Conservation (phyloP, 2,888 invertebrate species). For the Caenorhabditis sp. region DNA sequence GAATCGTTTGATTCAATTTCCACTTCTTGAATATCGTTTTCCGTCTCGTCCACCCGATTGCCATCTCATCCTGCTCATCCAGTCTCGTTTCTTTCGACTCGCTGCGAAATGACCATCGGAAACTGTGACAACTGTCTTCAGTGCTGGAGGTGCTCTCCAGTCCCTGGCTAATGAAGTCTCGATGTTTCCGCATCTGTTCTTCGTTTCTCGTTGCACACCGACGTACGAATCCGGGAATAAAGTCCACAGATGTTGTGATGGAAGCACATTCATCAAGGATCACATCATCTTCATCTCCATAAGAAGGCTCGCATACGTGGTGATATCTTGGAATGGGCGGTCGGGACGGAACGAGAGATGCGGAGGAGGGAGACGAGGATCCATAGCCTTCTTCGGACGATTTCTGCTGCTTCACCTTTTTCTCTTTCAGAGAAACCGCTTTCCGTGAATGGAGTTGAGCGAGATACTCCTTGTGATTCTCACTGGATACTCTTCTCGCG, state of each 20-base stretch:
- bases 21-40: slow-evolving; percentile 46
- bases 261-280: slow-evolving; percentile 47
- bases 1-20: slow-evolving; percentile 61
- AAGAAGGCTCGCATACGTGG: slow-evolving; percentile 62
- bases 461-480: slow-evolving; percentile 75
- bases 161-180: slow-evolving; percentile 20
- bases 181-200: slow-evolving; percentile 41
- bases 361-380: slow-evolving; percentile 36
- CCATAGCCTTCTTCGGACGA: slow-evolving; percentile 40
- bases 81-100: slow-evolving; percentile 16
- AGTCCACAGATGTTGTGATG: slow-evolving; percentile 53
- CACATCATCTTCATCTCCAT: slow-evolving; percentile 59
- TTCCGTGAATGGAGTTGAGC: slow-evolving; percentile 68
- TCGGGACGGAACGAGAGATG: slow-evolving; percentile 32
- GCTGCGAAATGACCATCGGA: slow-evolving; percentile 55
- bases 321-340: slow-evolving; percentile 49
- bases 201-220: slow-evolving; percentile 42
- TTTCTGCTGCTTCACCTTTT: slow-evolving; percentile 46
- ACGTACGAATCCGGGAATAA: slow-evolving; percentile 34
- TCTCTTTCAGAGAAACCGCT: slow-evolving; percentile 71
- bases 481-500: slow-evolving; percentile 45
- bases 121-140: slow-evolving; percentile 46
- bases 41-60: slow-evolving; percentile 45
- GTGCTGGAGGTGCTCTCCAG: slow-evolving; percentile 44
- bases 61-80: slow-evolving; percentile 52